Conservation (phyloP, 2,797 vertebrate species). For the Odontamblyopus lacepedii region DNA sequence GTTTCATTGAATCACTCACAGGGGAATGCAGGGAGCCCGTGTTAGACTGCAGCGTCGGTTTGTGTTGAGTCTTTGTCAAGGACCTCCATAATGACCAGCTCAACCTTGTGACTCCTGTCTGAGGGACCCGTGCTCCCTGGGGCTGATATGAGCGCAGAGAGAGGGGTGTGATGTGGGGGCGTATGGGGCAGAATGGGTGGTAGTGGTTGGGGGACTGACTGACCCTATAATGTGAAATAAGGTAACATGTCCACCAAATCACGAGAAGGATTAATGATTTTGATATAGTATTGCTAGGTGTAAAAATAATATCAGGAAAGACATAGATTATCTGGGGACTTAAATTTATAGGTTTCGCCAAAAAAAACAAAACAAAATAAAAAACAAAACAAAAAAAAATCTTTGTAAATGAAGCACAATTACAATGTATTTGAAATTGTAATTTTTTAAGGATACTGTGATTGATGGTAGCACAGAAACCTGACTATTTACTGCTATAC, state of each 20-base stretch:
- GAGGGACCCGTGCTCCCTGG: slow-evolving; percentile 61
- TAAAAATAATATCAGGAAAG: not conserved
- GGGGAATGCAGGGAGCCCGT: slow-evolving; percentile 57
- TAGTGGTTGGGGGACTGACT: slow-evolving; percentile 28
- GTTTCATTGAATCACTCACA: slow-evolving; percentile 62
- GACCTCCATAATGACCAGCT: slow-evolving; percentile 77
- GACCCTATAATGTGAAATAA: slow-evolving; percentile 58
- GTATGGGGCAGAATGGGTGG: slow-evolving; percentile 13
- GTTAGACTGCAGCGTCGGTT: slow-evolving; percentile 59
- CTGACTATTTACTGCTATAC: no score
- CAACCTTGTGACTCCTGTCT: slow-evolving; percentile 78
- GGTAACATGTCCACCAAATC: slow-evolving; percentile 40
- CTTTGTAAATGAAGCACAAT: not conserved
- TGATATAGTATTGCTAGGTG: slow-evolving; percentile 4
- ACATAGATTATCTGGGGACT: not conserved
- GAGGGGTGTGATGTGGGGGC: slow-evolving; percentile 21
- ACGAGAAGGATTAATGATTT: slow-evolving; percentile 36
- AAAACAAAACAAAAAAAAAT: not conserved
- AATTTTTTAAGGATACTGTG: not conserved
- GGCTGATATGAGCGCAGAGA: slow-evolving; percentile 41
- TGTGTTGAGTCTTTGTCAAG: slow-evolving; percentile 69
- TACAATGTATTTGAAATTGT: not conserved
- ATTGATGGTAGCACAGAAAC: no score
- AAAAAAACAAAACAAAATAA: not conserved
- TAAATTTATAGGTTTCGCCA: not conserved